phyloP scores from a whole-genome alignment of 2,113 vertebrate genomes.

The Ictalurus furcatus region DNA sequence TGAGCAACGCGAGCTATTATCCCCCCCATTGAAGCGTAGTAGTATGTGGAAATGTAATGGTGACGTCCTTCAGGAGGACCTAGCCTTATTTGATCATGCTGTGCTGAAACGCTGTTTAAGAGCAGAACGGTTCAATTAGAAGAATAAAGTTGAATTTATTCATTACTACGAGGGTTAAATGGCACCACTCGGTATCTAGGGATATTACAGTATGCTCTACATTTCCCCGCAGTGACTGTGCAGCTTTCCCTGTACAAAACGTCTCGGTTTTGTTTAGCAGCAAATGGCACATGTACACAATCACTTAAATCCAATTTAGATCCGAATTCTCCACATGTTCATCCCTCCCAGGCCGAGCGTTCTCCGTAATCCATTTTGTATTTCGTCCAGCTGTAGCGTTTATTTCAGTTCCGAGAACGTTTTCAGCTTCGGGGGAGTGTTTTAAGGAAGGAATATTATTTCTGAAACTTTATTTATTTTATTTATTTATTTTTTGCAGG shows the following conservation, averaged over 20 bases:
- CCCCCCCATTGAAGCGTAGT: too few relatives aligned
- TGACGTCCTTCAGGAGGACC: too few relatives aligned
- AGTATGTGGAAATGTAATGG: too few relatives aligned
- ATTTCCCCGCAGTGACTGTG: background rate
- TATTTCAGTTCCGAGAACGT: background rate
- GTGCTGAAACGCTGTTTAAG: background rate
- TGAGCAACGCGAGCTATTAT: too few relatives aligned
- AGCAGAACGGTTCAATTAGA: background rate
- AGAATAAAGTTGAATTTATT: background rate
- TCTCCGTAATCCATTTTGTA: conserved; percentile 25
- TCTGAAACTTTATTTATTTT: background rate
- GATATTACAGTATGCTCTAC: background rate
- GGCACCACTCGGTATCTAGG: background rate
- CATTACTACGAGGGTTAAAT: background rate
- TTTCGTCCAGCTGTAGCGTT: conserved; percentile 19
- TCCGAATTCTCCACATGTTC: background rate
- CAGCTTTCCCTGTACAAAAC: background rate
- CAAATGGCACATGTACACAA: background rate
- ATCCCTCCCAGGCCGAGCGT: background rate
- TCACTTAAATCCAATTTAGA: background rate
- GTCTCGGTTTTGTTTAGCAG: background rate
- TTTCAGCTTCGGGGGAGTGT: background rate
- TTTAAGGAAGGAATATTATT: background rate
- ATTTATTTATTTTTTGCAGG: background rate
- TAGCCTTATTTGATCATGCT: background rate